Percentiles rank a stretch among this genome's conserved stretches.
phyloP scores from a whole-genome alignment of 2,888 invertebrate species.

The Tipula vernalis region DNA sequence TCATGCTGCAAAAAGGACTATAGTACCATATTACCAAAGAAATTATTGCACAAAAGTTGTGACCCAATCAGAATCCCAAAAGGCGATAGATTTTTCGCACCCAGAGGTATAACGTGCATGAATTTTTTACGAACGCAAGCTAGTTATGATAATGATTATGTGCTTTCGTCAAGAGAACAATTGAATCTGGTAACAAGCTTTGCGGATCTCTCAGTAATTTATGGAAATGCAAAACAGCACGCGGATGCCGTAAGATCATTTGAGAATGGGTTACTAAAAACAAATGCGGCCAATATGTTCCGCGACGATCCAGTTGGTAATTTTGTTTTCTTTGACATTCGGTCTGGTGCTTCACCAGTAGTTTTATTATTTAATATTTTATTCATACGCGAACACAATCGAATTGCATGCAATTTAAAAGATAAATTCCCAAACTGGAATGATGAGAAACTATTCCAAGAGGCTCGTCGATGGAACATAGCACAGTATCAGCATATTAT shows the following conservation, averaged over 20 bases:
- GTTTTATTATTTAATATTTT: background rate
- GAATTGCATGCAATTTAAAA: background rate
- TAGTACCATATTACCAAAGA: background rate
- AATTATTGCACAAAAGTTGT: background rate
- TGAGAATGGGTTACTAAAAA: background rate
- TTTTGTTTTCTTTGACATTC: background rate
- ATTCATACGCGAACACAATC: background rate
- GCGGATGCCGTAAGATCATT: background rate
- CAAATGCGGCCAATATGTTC: background rate
- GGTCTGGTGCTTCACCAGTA: background rate
- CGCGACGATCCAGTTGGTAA: background rate
- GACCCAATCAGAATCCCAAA: background rate
- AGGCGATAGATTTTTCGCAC: background rate
- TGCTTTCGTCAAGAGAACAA: constrained; percentile 42
- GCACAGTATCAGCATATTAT: constrained; percentile 17
- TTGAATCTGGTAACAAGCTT: background rate
- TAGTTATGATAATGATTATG: constrained; percentile 36
- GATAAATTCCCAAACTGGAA: background rate
- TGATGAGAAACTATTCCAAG: background rate
- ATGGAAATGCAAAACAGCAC: background rate
- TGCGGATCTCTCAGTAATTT: background rate
- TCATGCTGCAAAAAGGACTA: background rate
- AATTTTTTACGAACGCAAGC: background rate
- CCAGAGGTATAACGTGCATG: background rate
- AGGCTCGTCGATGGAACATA: background rate